These are phyloP conservation scores for Scaptodrosophila latifasciaeformis DNA, from an alignment of 2,888 invertebrate genomes.

Conservation along the genomic window DNA sequence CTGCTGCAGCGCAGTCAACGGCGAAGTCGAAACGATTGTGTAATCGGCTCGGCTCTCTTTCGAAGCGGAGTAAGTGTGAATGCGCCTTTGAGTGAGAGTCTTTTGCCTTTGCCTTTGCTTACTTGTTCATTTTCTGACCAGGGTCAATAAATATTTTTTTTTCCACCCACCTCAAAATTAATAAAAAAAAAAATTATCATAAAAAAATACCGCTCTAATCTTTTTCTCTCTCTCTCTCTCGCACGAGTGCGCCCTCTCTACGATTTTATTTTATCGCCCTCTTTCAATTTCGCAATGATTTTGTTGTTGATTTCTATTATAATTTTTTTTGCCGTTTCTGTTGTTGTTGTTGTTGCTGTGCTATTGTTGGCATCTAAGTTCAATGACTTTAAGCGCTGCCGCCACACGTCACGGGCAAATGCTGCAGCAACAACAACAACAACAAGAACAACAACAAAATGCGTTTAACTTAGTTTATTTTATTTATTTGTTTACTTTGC, in stretches of 20 bases:
- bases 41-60: conserved; percentile 46
- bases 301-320: conserved; percentile 17
- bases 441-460: conserved; percentile 19
- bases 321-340: conserved; percentile 47
- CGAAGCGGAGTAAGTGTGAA: conserved; percentile 21
- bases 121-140: too few species aligned
- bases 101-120: not conserved
- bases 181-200: too few species aligned
- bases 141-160: too few species aligned
- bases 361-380: conserved; percentile 50
- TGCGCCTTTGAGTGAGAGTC: conserved; percentile 5
- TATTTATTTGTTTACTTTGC: too few species aligned
- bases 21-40: conserved; percentile 51
- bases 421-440: conserved; percentile 20
- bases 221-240: too few species aligned
- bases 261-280: conserved; percentile 3
- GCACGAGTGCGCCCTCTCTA: not conserved
- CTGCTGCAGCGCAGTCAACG: conserved; percentile 32
- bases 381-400: conserved; percentile 62
- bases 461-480: too few species aligned
- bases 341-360: conserved; percentile 22
- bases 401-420: conserved; percentile 71
- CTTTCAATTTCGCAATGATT: conserved; percentile 31
- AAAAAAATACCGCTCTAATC: too few species aligned
- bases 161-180: too few species aligned